phyloP scores from a whole-genome alignment of 2,797 vertebrate genomes.

The Tragelaphus eurycerus region DNA sequence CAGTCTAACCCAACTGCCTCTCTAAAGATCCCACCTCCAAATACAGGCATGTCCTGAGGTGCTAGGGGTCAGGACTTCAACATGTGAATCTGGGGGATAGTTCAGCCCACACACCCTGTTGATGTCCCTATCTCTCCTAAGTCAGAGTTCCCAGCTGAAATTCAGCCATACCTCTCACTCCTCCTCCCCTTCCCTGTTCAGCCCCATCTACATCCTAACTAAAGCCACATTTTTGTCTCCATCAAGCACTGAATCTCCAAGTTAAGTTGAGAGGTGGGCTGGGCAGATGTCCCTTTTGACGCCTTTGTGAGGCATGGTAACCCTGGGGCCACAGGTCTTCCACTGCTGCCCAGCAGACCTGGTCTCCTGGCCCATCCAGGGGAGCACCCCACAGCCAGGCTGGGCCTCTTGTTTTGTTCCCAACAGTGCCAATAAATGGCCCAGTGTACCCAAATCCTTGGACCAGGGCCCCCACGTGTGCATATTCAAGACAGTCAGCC shows the following conservation, averaged over 20 bases:
- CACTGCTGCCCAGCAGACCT: background rate
- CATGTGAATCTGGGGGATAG: background rate
- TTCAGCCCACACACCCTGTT: background rate
- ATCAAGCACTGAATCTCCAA: background rate
- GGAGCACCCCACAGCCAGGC: too few relatives aligned
- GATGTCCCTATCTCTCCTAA: background rate
- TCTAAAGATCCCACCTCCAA: background rate
- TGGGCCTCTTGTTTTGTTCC: background rate
- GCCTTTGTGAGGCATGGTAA: accelerated
- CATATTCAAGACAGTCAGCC: background rate
- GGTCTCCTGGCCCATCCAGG: background rate
- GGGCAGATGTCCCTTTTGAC: background rate
- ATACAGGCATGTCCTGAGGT: background rate
- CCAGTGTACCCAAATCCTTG: background rate
- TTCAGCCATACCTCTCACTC: background rate
- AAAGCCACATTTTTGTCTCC: accelerated
- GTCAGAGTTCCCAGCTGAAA: background rate
- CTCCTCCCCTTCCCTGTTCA: background rate
- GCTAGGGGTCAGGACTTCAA: too few relatives aligned
- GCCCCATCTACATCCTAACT: background rate
- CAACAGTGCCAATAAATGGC: background rate
- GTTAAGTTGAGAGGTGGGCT: accelerated
- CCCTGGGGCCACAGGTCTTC: background rate
- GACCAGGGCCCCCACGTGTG: background rate
- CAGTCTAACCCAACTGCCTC: background rate